Evolutionary conservation across 2,888 invertebrate species (phyloP).

Genomic region (Leptothorax acervorum): DNA sequence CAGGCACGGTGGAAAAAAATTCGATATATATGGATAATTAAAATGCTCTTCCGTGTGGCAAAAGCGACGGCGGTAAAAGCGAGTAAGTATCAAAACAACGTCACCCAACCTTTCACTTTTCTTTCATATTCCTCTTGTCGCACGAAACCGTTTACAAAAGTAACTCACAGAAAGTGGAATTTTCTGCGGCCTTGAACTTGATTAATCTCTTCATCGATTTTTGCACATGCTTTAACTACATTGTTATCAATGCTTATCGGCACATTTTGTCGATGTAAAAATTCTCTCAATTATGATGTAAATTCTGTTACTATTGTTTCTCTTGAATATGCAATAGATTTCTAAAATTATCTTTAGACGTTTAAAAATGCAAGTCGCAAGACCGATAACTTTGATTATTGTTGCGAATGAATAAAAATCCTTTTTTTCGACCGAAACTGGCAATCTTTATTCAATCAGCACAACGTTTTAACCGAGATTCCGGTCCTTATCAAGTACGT

Average conservation of each 20-base stretch:
- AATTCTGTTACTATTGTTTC: not conserved
- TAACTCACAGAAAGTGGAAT: conserved; percentile 17
- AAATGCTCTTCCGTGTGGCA: not conserved
- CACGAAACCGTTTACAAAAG: not conserved
- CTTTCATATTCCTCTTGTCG: not conserved
- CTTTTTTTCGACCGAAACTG: too few relatives aligned
- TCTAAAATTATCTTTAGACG: not conserved
- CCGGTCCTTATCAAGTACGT: too few relatives aligned
- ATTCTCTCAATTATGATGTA: not conserved
- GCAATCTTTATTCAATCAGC: too few relatives aligned
- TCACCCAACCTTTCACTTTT: conserved; percentile 31
- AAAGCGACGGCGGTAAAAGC: not conserved
- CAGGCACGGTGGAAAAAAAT: not conserved
- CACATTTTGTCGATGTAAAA: not conserved
- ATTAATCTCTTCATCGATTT: not conserved
- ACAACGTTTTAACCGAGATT: too few relatives aligned
- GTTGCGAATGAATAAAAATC: not conserved
- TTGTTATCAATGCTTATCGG: not conserved
- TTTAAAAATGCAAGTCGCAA: not conserved
- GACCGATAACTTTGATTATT: not conserved
- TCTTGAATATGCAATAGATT: not conserved
- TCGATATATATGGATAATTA: not conserved
- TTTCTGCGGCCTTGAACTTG: conserved; percentile 1
- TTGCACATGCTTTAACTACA: not conserved
- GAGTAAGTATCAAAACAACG: not conserved